phyloP scores from a whole-genome alignment of 2,113 vertebrate species.

The Nestor notabilis region DNA sequence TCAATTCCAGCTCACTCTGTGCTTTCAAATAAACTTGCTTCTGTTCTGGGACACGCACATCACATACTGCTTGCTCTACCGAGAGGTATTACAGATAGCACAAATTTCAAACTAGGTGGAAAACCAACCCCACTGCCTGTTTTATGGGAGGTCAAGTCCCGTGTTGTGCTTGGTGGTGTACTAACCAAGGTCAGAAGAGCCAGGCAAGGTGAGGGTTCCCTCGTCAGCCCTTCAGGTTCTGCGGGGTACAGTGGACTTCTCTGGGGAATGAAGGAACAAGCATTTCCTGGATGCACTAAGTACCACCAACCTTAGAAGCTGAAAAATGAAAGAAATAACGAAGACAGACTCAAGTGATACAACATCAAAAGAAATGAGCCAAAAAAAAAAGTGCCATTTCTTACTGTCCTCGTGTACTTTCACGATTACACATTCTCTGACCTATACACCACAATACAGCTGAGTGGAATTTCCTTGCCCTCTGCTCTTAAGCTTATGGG shows the following conservation, averaged over 20 bases:
- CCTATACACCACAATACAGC: neutral
- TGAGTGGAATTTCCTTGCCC: neutral
- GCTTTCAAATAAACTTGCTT: neutral
- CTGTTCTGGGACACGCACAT: neutral
- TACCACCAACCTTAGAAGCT: neutral
- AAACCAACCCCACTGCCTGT: neutral
- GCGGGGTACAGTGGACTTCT: neutral
- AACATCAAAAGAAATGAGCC: neutral
- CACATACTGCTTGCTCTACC: neutral
- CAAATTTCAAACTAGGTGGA: neutral
- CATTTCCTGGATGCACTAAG: neutral
- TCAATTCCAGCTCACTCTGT: neutral
- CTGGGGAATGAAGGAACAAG: neutral
- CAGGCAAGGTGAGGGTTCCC: neutral
- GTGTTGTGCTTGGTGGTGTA: neutral
- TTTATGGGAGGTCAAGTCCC: neutral
- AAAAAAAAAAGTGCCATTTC: neutral
- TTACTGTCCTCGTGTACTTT: neutral
- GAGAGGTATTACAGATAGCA: neutral
- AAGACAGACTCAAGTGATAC: neutral
- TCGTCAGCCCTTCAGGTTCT: neutral
- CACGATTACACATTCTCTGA: neutral
- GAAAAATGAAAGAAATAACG: neutral
- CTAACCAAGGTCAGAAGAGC: neutral
- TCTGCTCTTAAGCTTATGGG: neutral